Evolutionary conservation across 2,888 invertebrate species (phyloP), one percentile per base, ranked within the genome.

Genomic region (Ligdia adustata): DNA sequence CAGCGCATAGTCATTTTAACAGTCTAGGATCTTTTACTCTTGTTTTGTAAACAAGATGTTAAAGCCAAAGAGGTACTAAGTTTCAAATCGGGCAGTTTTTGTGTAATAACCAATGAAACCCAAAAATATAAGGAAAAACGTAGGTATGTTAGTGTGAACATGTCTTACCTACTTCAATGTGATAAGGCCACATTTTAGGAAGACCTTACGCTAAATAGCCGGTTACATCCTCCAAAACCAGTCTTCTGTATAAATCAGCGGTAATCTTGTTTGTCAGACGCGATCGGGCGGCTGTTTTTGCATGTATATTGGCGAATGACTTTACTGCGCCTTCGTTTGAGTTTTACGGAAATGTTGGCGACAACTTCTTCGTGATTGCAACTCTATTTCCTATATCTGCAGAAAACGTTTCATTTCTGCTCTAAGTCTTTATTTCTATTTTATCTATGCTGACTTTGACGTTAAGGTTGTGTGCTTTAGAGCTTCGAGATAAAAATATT

Each of bases 191-290:
- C 15, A 1, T 38, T 3, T 11, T 31, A 9, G 15, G 22, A 37
- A 26, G 31, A 47, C 16, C 47, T 38, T 15, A 33, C 7, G 22
- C 15, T 24, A 28, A 28, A 0, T 33, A 38, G 28, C 41, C 38
- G 33, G 7, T n/a, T 15, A 14, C n/a, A 31, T 31, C 42, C 27
- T 18, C 15, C 14, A 29, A 66, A 69, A 72, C 68, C 72, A 74
- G 75, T 74, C 71, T 63, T 64, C 62, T 71, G 71, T 72, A 81
- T 79, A 80, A 79, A 80, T 79, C 78, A 77, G 66, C 63, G 58
- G 63, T 77, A 79, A 79, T 78, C 77, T 78, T 79, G 77, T 79
- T 78, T 79, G 75, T 75, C 68, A 67, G 70, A 60, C 67, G 64
- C 67, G 69, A 69, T 69, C 68, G 67, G 75, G 71, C 69, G 71